Conservation (phyloP, 2,797 vertebrate species). For the Microchirus variegatus region DNA sequence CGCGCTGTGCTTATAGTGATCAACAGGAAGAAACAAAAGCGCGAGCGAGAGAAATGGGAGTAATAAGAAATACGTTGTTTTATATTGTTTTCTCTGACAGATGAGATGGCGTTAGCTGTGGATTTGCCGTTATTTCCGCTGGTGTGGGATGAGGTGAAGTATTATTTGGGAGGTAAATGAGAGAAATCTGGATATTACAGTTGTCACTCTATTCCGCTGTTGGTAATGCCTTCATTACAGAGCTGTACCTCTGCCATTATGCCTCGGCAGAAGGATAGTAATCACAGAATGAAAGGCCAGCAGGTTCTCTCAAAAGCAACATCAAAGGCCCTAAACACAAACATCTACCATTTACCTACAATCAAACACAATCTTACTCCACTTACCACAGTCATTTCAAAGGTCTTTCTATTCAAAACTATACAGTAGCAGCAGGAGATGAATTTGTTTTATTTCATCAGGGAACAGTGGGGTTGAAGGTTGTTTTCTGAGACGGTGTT, state of each 20-base stretch:
- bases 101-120: conserved; percentile 55
- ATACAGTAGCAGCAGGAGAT: conserved; percentile 51
- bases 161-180: conserved; percentile 74
- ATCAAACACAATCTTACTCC: conserved; percentile 74
- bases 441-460: conserved; percentile 60
- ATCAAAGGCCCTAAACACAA: conserved; percentile 59
- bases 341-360: conserved; percentile 71
- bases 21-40: conserved; percentile 47
- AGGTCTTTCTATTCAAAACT: conserved; percentile 49
- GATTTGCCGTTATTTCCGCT: conserved; percentile 58
- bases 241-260: conserved; percentile 65
- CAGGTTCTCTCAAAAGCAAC: conserved; percentile 66
- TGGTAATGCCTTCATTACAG: conserved; percentile 72
- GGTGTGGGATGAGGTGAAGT: conserved; percentile 55
- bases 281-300: conserved; percentile 70
- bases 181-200: conserved; percentile 67
- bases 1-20: conserved; percentile 64
- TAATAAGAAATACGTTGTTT: conserved; percentile 73
- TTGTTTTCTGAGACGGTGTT: conserved; percentile 28
- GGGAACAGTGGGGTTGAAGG: conserved; percentile 31
- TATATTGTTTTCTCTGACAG: conserved; percentile 71
- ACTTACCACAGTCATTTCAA: conserved; percentile 62
- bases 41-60: conserved; percentile 33
- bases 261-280: conserved; percentile 60
- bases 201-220: conserved; percentile 57